Percentiles rank a stretch among this genome's conserved stretches.
Conservation (phyloP, 2,888 invertebrate genomes). For the Meandrusa payeni region DNA sequence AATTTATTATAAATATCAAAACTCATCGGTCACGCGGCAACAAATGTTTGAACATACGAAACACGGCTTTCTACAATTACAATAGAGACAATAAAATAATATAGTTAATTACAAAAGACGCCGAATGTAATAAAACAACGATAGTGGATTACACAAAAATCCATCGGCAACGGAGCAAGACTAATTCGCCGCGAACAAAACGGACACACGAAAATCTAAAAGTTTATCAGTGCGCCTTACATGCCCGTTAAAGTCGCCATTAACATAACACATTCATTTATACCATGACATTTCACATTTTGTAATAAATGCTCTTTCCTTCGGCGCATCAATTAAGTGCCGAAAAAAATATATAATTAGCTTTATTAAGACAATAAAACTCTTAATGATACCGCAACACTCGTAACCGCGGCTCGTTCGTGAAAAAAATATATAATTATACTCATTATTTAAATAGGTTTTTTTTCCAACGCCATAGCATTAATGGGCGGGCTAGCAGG, state of each 20-base stretch:
- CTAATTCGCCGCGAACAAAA: constrained; percentile 76
- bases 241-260: constrained; percentile 69
- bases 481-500: constrained; percentile 69
- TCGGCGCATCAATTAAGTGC: constrained; percentile 76
- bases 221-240: constrained; percentile 64
- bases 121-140: constrained; percentile 39
- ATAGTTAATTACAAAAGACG: constrained; percentile 33
- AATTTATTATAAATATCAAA: constrained; percentile 24
- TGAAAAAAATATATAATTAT: constrained; percentile 80
- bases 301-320: constrained; percentile 76
- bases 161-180: constrained; percentile 64
- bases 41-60: constrained; percentile 32
- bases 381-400: constrained; percentile 79
- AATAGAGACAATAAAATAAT: constrained; percentile 45
- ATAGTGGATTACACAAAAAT: constrained; percentile 59
- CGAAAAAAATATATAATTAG: constrained; percentile 81
- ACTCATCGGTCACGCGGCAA: constrained; percentile 41
- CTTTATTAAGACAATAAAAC: constrained; percentile 80
- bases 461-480: constrained; percentile 65
- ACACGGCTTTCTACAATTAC: constrained; percentile 53
- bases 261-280: constrained; percentile 78
- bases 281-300: constrained; percentile 80
- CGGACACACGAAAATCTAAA: constrained; percentile 58
- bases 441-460: constrained; percentile 80
- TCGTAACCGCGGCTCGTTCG: constrained; percentile 74